Conservation (phyloP, 2,888 invertebrate species). For the Trichogramma dendrolimi region DNA sequence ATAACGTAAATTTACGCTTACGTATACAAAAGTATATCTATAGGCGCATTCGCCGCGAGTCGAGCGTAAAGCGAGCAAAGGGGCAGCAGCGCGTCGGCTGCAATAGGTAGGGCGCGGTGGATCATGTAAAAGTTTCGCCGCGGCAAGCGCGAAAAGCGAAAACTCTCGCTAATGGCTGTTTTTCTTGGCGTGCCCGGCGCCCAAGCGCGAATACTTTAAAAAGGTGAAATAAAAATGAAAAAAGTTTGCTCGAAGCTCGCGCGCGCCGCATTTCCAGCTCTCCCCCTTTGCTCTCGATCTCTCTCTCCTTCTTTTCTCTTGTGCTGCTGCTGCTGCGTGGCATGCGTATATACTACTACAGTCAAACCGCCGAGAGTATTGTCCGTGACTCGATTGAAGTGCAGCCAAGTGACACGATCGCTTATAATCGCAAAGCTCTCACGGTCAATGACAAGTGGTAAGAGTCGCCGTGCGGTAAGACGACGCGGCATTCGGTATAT, state of each 20-base stretch:
- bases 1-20: conserved; percentile 35
- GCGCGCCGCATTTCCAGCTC: conserved; percentile 7
- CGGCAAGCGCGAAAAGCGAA: conserved; percentile 47
- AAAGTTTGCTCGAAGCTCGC: conserved; percentile 29
- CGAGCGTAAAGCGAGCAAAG: too few species aligned
- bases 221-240: conserved; percentile 47
- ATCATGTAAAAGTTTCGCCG: conserved; percentile 45
- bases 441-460: too few species aligned
- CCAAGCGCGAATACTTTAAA: conserved; percentile 46
- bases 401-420: too few species aligned
- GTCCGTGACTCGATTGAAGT: too few species aligned
- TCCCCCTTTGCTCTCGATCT: neutral
- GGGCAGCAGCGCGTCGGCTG: too few species aligned
- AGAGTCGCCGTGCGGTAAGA: too few species aligned
- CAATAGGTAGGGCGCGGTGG: conserved; percentile 18
- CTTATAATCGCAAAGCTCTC: too few species aligned
- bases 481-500: too few species aligned
- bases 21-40: too few species aligned
- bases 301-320: neutral
- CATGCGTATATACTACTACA: too few species aligned
- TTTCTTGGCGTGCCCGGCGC: conserved; percentile 42
- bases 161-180: conserved; percentile 53
- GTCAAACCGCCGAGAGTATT: too few species aligned
- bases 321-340: neutral
- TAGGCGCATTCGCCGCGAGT: too few species aligned